Percentiles rank a stretch among this genome's conserved stretches.
phyloP scores from a whole-genome alignment of 2,113 vertebrate species.

The Noturus placidus region DNA sequence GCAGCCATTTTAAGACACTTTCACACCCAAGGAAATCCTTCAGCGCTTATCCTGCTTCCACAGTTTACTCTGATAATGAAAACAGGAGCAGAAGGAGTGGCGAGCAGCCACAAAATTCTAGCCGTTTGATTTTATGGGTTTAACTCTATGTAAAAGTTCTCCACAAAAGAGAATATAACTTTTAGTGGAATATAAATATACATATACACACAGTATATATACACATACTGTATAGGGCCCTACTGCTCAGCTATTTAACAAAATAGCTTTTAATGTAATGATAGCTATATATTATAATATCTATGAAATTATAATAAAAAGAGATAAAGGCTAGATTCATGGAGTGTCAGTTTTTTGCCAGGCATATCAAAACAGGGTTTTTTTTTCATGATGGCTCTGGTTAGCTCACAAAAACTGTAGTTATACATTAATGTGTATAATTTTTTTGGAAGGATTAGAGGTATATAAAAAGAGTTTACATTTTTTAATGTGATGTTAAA shows the following conservation, averaged over 20 bases:
- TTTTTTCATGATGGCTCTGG: neutral
- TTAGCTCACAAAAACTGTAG: neutral
- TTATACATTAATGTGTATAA: neutral
- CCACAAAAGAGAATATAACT: neutral
- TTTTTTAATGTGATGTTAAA: neutral
- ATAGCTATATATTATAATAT: neutral
- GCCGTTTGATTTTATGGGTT: neutral
- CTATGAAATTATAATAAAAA: neutral
- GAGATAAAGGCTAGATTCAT: neutral
- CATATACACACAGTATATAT: neutral
- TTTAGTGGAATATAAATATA: neutral
- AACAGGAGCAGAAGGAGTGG: neutral
- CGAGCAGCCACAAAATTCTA: neutral
- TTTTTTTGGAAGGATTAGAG: neutral
- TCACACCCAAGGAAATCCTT: neutral
- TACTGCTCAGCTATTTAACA: neutral
- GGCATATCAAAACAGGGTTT: neutral
- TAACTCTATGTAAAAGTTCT: neutral
- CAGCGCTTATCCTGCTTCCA: neutral
- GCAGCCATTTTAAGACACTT: conserved; percentile 16
- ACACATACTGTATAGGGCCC: neutral
- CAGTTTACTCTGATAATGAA: conserved; percentile 28
- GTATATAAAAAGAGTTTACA: neutral
- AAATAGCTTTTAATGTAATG: neutral
- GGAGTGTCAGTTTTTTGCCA: neutral